Base-by-base conservation (phyloP, 2,113 vertebrate species). In the Hirundichthys speculiger region DNA sequence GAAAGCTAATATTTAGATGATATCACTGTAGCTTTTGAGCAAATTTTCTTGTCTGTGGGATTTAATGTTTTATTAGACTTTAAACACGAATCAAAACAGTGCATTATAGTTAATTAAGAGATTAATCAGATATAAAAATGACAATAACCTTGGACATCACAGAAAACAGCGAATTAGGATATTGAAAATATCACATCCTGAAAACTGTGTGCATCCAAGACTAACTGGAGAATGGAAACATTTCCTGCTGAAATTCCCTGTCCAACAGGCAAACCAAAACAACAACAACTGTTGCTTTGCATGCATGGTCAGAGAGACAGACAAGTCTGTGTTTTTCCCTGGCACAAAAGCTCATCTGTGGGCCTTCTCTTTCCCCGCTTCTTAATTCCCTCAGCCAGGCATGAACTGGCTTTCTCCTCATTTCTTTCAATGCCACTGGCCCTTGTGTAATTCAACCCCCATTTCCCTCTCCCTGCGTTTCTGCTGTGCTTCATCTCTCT, bases 311-410 rank as follows among this genome's bases (percentile, higher is more conserved):
- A 63, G 64, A 69, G 43, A 76, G 60, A 82, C 55, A 83, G 75
- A 76, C 66, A 34, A 40, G 49, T 3, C 54, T 69, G 64, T 75
- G 73, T 82, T 76, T 80, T 69, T 48, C 50, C 72, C 64, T 53
- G 65, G 62, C 49, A 78, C 73, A 77, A 63, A 84, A 69, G 48
- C 79, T 77, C 73, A 71, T 79, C 63, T 80, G 69, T 73, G 64
- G 58, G 59, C 45, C 52, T 75, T 67, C 16, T 15, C 39, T 49
- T 78, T 62, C 73, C 55, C 53, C 46, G 64, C 53, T 63, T 61
- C 53, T 64, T 61, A 55, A 77, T 78, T 77, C 61, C 25, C 65
- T 68, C 57, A 72, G 51, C 77, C 62, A 68, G 78, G 47, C 70
- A 75, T 77, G 61, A 61, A 73, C 74, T 65, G 69, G 39, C 70